Base-by-base conservation (phyloP, 2,797 vertebrate species). In the Onychomys arenicola region DNA sequence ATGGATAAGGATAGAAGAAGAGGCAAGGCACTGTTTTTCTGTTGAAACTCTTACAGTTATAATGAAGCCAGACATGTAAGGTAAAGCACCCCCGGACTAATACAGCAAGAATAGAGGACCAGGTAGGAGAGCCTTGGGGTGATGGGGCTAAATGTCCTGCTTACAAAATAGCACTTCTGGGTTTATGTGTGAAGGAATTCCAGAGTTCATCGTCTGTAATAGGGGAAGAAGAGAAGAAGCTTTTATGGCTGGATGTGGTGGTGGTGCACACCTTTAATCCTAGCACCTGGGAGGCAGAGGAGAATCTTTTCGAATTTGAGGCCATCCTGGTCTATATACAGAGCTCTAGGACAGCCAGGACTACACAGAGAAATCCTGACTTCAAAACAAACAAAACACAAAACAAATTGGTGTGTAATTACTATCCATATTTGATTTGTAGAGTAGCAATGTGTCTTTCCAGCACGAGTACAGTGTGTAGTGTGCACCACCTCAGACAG, bases 181-280 rank as follows among this genome's bases (percentile, higher is more conserved):
- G 34, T 86, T 83, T 93, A 61, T 55, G 65, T 87, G 21, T 65
- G 90, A 43, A 91, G 93, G 85, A 93, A 19, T 87, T 89, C 17
- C 76, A 57, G 25, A 75, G 65, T 91, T 91, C 55, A 6, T 82
- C 69, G 49, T 75, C 40, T 69, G 1, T 75, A 78, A 55, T 88
- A 61, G 55, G 69, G 81, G 69, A 37, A 67, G 81, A 69, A 52
- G 3, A 46, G 2, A 69, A 37, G 14, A 46, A 14, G 7, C 19
- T n/a, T 67, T 49, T 67, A 67, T 13, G 40, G 6, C 43, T 52
- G 10, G 19, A 69, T 29, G 43, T 4, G 10, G 12, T 69, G 19
- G 63, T 69, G 19, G 63, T 34, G 13, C 12, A n/a, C 43, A 21
- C 23, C 81, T 40, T 61, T 61, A 61, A 61, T 40, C 37, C 57